phyloP scores from a whole-genome alignment of 2,113 vertebrate species.

The Todiramphus saurophagus region DNA sequence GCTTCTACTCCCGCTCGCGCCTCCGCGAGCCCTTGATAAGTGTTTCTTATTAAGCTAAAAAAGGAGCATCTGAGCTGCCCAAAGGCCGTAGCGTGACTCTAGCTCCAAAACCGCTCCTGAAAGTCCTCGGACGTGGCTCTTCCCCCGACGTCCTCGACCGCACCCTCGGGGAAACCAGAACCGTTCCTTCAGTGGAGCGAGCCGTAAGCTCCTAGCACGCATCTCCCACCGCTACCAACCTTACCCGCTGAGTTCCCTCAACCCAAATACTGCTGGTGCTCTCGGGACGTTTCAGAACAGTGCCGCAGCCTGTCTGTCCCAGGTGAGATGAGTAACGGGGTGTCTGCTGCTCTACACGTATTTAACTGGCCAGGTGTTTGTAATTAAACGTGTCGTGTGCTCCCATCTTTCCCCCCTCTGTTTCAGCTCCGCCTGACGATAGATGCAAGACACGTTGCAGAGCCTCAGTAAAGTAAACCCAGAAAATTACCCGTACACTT shows the following conservation, averaged over 20 bases:
- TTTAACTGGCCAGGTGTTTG: background rate
- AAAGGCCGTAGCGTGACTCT: background rate
- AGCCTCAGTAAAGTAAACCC: background rate
- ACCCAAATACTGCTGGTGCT: background rate
- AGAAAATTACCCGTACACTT: background rate
- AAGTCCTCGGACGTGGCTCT: background rate
- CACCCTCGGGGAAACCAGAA: background rate
- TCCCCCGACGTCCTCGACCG: background rate
- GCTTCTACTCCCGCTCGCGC: background rate
- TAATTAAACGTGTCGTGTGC: background rate
- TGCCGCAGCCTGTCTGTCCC: background rate
- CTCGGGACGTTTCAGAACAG: background rate
- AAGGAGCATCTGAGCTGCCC: slow-evolving; percentile 7
- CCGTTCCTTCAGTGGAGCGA: accelerated
- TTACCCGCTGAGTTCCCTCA: background rate
- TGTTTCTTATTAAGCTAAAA: slow-evolving; percentile 36
- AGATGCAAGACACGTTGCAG: background rate
- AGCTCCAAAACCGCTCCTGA: background rate
- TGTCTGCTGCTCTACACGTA: background rate
- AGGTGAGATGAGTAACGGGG: background rate
- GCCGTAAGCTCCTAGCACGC: accelerated
- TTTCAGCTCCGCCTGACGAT: background rate
- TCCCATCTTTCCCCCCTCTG: background rate
- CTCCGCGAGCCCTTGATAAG: background rate
- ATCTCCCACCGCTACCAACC: background rate